Conservation (phyloP, 2,113 vertebrate species). For the Parus major region DNA sequence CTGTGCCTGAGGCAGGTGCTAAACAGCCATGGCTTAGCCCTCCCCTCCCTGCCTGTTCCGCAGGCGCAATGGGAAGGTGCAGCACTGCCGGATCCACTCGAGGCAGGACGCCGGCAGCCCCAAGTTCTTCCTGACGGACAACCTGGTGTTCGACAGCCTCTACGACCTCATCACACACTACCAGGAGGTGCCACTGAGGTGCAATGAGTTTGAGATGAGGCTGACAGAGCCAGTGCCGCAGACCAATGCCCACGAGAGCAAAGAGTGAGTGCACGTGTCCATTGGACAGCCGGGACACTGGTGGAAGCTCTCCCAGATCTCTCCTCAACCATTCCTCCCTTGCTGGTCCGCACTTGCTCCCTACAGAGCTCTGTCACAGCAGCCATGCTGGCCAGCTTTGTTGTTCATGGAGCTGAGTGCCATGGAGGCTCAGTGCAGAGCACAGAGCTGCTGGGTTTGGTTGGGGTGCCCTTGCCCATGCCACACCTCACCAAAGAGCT, state of each 20-base stretch:
- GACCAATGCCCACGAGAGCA: slow-evolving; percentile 98
- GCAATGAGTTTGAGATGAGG: slow-evolving; percentile 99
- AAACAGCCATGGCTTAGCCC: accelerated
- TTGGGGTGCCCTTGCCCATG: accelerated
- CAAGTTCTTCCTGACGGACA: slow-evolving; percentile 98
- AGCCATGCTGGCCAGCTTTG: neutral
- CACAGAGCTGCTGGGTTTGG: neutral
- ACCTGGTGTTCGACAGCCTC: slow-evolving; percentile 96
- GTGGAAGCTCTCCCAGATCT: neutral
- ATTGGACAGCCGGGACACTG: neutral
- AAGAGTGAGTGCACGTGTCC: slow-evolving; percentile 83
- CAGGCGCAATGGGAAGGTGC: slow-evolving; percentile 95
- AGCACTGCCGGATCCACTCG: slow-evolving; percentile 97
- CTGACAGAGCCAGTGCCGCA: slow-evolving; percentile 95
- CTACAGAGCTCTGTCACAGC: neutral
- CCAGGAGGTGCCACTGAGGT: slow-evolving; percentile 95
- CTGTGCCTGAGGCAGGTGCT: neutral
- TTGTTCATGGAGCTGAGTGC: neutral
- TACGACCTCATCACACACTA: slow-evolving; percentile 98
- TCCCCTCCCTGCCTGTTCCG: accelerated
- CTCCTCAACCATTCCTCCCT: neutral
- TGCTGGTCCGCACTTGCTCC: neutral
- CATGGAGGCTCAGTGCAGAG: neutral
- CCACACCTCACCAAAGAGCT: neutral
- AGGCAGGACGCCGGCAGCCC: slow-evolving; percentile 94